These are phyloP conservation scores for human DNA, from an alignment of 2,113 vertebrate genomes.

Conservation along the genomic window GRCh38 chr9:88982501-88983000, in stretches of 20 bases:
- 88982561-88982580: neutral
- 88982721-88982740: conserved; percentile 12
- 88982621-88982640: neutral
- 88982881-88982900: neutral
- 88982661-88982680: neutral
- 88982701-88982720: neutral
- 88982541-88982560: neutral
- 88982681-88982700: neutral
- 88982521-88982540: neutral
- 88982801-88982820: neutral
- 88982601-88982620: neutral
- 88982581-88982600: neutral
- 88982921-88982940: neutral
- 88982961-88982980: neutral
- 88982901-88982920: neutral
- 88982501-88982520: neutral
- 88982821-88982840: neutral
- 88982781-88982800: neutral
- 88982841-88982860: neutral
- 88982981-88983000: neutral
- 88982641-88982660: neutral
- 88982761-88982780: neutral
- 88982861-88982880: neutral
- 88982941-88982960: neutral
- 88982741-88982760: neutral